Conservation (phyloP, 2,797 vertebrate species). For the Argya squamiceps region DNA sequence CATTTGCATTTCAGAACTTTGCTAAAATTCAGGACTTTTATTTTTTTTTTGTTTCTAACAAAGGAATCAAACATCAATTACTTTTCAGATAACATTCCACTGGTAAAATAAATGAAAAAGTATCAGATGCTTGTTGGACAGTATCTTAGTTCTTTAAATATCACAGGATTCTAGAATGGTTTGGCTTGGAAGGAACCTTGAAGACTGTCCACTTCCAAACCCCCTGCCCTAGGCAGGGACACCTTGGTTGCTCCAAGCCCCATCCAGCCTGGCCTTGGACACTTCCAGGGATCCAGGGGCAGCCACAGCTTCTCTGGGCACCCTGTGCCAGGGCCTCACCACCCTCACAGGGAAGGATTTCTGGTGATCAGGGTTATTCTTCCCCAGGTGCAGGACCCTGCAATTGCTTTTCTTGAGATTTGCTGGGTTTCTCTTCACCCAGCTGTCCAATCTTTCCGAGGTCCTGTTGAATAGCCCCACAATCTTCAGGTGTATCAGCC, state of each 20-base stretch:
- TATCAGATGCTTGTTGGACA: neutral
- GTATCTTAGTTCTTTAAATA: neutral
- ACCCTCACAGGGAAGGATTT: neutral
- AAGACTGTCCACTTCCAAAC: fast-evolving
- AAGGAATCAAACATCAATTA: neutral
- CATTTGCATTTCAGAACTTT: neutral
- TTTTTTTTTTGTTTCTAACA: neutral
- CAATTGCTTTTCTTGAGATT: neutral
- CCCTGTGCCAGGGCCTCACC: fast-evolving
- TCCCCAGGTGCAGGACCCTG: neutral
- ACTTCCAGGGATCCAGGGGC: neutral
- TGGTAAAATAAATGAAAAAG: neutral
- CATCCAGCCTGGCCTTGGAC: fast-evolving
- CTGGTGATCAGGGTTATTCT: neutral
- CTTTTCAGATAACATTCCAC: neutral
- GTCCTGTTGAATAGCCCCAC: neutral
- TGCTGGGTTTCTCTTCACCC: neutral
- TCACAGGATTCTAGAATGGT: neutral
- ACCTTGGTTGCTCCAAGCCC: fast-evolving
- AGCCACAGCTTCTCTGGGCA: neutral
- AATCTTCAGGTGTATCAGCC: neutral
- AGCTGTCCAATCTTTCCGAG: neutral
- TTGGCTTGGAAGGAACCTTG: neutral
- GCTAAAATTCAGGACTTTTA: neutral
- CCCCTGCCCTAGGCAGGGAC: neutral